phyloP scores from a whole-genome alignment of 2,888 invertebrate species.

The Cryptophagus acutangulus region DNA sequence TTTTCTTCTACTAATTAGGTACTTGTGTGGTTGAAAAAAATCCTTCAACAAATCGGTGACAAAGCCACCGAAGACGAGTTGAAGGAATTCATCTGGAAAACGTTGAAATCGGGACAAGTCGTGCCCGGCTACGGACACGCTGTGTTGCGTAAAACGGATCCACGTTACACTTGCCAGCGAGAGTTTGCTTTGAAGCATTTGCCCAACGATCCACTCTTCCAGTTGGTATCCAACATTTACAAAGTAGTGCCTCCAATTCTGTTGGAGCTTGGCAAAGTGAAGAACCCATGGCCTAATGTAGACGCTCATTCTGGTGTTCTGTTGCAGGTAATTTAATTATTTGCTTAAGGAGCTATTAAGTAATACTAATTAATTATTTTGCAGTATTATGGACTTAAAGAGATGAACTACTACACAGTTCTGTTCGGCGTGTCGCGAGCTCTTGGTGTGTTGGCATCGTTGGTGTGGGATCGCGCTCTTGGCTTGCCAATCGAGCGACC shows the following conservation, averaged over 20 bases:
- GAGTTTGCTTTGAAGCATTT: slow-evolving; percentile 92
- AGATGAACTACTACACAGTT: slow-evolving; percentile 92
- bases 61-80: slow-evolving; percentile 84
- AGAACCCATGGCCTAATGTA: slow-evolving; percentile 98
- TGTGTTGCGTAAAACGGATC: slow-evolving; percentile 92
- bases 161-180: slow-evolving; percentile 85
- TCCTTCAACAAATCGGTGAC: slow-evolving; percentile 80
- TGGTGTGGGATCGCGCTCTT: slow-evolving; percentile 83
- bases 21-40: slow-evolving; percentile 87
- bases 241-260: slow-evolving; percentile 90
- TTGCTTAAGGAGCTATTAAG: slow-evolving; percentile 1
- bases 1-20: slow-evolving; percentile 58
- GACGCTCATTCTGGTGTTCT: slow-evolving; percentile 95
- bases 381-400: slow-evolving; percentile 84
- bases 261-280: slow-evolving; percentile 89
- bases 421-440: slow-evolving; percentile 89
- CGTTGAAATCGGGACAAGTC: slow-evolving; percentile 92
- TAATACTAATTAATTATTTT: slow-evolving; percentile 15
- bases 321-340: slow-evolving; percentile 61
- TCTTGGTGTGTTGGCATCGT: slow-evolving; percentile 75
- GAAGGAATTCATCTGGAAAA: slow-evolving; percentile 97
- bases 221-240: slow-evolving; percentile 83
- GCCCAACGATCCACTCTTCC: slow-evolving; percentile 85
- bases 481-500: slow-evolving; percentile 82
- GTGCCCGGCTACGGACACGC: slow-evolving; percentile 97